Evolutionary conservation across 2,797 vertebrate genomes (phyloP).

Genomic region (Heliangelus exortis): DNA sequence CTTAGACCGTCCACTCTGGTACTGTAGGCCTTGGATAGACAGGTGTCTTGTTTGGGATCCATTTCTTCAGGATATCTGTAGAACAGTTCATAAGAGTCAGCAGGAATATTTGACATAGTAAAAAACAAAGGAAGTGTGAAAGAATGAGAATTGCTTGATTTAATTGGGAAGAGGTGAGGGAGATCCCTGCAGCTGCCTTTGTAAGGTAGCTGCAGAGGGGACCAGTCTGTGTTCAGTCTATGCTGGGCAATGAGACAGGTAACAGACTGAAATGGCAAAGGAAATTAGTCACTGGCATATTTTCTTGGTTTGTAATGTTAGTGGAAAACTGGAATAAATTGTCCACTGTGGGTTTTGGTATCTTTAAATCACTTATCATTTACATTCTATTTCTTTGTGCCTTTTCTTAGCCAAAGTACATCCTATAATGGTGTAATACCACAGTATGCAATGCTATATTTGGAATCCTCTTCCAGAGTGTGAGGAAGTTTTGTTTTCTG

Average conservation of each 20-base stretch:
- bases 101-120: not conserved
- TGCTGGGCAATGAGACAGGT: not conserved
- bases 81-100: not conserved
- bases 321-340: not conserved
- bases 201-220: not conserved
- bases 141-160: not conserved
- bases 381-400: not conserved
- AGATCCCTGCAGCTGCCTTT: not conserved
- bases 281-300: not conserved
- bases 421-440: not conserved
- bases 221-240: not conserved
- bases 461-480: too few species aligned
- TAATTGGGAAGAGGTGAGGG: not conserved
- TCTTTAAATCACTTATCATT: not conserved
- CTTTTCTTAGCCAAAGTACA: not conserved
- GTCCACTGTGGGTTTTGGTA: not conserved
- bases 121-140: not conserved
- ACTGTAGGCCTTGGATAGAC: not conserved
- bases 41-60: not conserved
- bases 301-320: not conserved
- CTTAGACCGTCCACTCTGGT: not conserved
- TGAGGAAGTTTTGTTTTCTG: too few species aligned
- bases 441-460: too few species aligned
- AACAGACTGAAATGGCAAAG: not conserved
- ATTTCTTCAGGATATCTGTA: not conserved